These are phyloP conservation scores for Falco peregrinus DNA, from an alignment of 2,797 vertebrate species.

Conservation along the genomic window DNA sequence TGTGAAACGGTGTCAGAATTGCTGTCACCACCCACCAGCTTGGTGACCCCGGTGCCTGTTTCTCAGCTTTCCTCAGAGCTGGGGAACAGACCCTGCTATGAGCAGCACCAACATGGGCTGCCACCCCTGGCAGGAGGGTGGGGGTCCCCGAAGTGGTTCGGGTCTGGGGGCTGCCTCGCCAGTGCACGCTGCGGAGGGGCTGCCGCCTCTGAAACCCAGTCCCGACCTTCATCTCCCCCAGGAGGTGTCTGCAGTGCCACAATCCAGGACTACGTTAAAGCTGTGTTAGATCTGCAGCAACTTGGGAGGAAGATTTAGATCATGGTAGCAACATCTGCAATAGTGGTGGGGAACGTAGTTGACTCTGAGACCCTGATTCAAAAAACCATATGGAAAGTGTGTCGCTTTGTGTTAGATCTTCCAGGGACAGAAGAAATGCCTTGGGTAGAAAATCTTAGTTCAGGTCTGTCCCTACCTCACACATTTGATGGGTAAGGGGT, in stretches of 20 bases:
- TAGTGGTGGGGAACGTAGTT: not conserved
- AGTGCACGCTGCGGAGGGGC: accelerated
- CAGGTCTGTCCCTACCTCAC: not conserved
- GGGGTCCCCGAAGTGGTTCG: not conserved
- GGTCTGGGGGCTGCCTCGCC: not conserved
- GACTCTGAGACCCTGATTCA: not conserved
- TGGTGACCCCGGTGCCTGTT: not conserved
- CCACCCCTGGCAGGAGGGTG: not conserved
- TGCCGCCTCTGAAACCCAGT: not conserved
- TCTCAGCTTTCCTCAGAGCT: not conserved
- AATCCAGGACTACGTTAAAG: not conserved
- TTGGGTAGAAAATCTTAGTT: not conserved
- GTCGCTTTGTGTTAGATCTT: not conserved
- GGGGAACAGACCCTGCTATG: not conserved
- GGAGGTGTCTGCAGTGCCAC: not conserved
- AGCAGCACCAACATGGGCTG: not conserved
- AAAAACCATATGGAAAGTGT: not conserved
- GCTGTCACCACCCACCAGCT: not conserved
- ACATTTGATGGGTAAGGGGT: not conserved
- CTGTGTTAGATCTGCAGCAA: not conserved
- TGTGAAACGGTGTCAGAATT: not conserved
- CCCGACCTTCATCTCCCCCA: not conserved
- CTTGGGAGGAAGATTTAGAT: not conserved
- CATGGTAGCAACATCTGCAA: accelerated
- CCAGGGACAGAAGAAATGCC: not conserved